Evolutionary conservation across 2,113 vertebrate species (phyloP), one percentile per base, ranked within the genome.

Genomic region (Prietella phreatophila): DNA sequence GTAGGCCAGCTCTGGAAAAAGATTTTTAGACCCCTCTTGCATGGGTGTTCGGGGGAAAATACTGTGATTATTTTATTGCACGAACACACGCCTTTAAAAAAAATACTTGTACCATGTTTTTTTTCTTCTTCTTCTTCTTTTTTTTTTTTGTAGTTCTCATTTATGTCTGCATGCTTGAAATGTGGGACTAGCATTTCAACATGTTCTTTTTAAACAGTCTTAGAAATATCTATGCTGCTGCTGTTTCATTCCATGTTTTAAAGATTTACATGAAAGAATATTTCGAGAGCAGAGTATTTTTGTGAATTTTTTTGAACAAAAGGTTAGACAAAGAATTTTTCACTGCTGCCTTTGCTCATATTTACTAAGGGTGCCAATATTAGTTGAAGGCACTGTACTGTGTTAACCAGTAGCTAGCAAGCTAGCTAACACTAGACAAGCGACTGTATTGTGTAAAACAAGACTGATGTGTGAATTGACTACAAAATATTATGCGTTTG

Each of bases 201-300:
- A 13, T 79, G 56, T 71, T 36, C 14, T 87, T 55, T 90, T 69
- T 69, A 75, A 73, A n/a, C 2, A 0, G 71, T 85, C 9, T 53
- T 85, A 63, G 10, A 81, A 78, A 9, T 83, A 47, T 88, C 61
- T 73, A 39, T 88, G 86, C 56, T 82, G 83, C 27, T 39, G 61
- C 75, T 60, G 84, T 79, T 42, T 65, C 15, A 55, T 87, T 87
- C 87, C 56, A 69, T 83, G 86, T 60, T 91, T 65, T 88, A 83
- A 30, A 60, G 65, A 87, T 79, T 85, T 33, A 58, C 15, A 20
- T 22, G 27, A 53, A 55, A n/a, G 53, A 58, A 87, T 91, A 89
- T 91, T 88, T 47, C 42, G 42, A 47, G 6, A 47, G 42, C 39
- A 42, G 42, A 47, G 42, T 47, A 47, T 47, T 47, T 47, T 47